phyloP scores from a whole-genome alignment of 2,113 vertebrate species.

The Sporophila hypoxantha region DNA sequence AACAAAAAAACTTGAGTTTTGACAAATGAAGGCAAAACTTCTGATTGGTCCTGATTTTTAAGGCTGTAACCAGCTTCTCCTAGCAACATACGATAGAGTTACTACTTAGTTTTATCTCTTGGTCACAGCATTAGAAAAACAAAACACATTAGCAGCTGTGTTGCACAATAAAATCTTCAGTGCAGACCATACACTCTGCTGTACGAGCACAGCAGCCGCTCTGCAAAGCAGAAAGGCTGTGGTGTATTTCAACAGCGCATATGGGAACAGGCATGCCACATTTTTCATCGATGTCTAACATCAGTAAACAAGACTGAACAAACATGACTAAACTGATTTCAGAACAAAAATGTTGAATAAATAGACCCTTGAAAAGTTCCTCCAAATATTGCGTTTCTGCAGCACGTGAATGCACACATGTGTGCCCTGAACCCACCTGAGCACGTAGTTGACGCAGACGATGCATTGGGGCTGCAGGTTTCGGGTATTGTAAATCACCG shows the following conservation, averaged over 20 bases:
- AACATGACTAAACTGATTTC: background rate
- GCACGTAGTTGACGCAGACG: conserved; percentile 88
- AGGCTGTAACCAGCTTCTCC: background rate
- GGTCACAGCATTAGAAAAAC: background rate
- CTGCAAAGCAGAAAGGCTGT: background rate
- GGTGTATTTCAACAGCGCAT: background rate
- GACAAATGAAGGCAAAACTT: background rate
- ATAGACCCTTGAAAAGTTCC: background rate
- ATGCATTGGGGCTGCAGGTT: conserved; percentile 86
- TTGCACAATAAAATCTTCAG: background rate
- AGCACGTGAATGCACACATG: background rate
- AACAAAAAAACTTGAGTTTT: background rate
- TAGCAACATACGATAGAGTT: background rate
- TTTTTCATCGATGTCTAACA: conserved; percentile 7
- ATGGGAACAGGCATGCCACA: background rate
- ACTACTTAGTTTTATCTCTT: background rate
- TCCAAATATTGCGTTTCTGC: background rate
- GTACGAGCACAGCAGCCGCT: background rate
- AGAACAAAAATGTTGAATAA: background rate
- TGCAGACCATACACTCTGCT: background rate
- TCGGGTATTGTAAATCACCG: conserved; percentile 81
- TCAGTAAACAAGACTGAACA: conserved; percentile 34
- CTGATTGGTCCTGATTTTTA: background rate
- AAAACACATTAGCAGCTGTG: background rate
- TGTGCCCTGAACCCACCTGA: conserved; percentile 73